Evolutionary conservation across 2,113 vertebrate genomes (phyloP).

Genomic region (Pituophis catenifer): DNA sequence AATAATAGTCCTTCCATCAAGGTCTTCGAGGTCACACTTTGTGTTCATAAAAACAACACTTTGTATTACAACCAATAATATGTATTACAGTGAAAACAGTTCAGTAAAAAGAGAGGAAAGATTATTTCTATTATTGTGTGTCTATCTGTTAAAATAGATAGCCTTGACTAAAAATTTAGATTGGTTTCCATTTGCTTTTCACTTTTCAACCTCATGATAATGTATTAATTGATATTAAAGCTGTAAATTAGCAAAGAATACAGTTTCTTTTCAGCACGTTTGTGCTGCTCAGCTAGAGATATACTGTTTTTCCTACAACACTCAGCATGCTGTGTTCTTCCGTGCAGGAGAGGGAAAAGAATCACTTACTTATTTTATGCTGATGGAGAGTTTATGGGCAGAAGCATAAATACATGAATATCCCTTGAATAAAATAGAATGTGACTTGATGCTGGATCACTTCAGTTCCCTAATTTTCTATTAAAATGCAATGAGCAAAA

Average conservation of each 20-base stretch:
- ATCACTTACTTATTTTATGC: neutral
- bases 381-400: constrained; percentile 12
- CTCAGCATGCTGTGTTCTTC: neutral
- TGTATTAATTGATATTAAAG: constrained; percentile 26
- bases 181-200: constrained; percentile 24
- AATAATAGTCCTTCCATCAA: constrained; percentile 11
- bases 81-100: neutral
- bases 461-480: constrained; percentile 33
- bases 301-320: neutral
- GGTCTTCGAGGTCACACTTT: constrained; percentile 31
- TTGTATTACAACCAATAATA: neutral
- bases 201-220: constrained; percentile 29
- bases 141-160: neutral
- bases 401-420: constrained; percentile 34
- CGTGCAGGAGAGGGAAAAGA: neutral
- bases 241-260: constrained; percentile 36
- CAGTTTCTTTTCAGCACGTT: constrained; percentile 5
- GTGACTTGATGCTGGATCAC: neutral
- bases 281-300: constrained; percentile 1
- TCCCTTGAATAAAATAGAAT: constrained; percentile 10
- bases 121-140: constrained; percentile 3
- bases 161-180: neutral
- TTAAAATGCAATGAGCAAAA: constrained; percentile 28
- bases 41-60: constrained; percentile 27
- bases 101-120: constrained; percentile 1